These are phyloP conservation scores for Beris chalybata DNA, from an alignment of 2,888 invertebrate genomes.

Conservation along the genomic window DNA sequence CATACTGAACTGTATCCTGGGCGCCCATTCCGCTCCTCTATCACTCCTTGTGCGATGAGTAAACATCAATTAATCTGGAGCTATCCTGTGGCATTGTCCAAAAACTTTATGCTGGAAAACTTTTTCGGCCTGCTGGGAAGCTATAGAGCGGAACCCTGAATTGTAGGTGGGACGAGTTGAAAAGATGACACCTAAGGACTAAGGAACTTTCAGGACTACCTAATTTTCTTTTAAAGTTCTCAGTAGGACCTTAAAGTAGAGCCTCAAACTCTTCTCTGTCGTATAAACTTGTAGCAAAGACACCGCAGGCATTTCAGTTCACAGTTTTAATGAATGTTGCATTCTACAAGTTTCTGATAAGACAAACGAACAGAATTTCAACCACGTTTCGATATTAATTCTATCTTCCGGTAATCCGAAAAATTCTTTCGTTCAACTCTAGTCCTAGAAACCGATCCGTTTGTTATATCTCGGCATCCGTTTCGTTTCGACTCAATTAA, in stretches of 20 bases:
- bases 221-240: slow-evolving; percentile 9
- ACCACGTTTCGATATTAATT: too few species aligned
- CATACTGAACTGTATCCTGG: not conserved
- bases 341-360: too few species aligned
- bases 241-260: too few species aligned
- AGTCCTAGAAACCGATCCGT: too few species aligned
- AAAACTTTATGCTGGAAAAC: slow-evolving; percentile 25
- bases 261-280: too few species aligned
- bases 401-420: too few species aligned
- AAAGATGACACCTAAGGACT: slow-evolving; percentile 21
- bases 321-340: too few species aligned
- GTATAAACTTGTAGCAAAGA: too few species aligned
- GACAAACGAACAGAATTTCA: too few species aligned
- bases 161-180: slow-evolving; percentile 11
- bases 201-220: slow-evolving; percentile 6
- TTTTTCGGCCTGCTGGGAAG: not conserved
- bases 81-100: slow-evolving; percentile 28
- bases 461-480: too few species aligned
- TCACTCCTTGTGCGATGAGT: slow-evolving; percentile 29
- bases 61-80: slow-evolving; percentile 31
- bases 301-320: too few species aligned
- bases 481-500: slow-evolving; percentile 28
- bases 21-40: slow-evolving; percentile 4
- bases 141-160: not conserved
- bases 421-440: too few species aligned